Evolutionary conservation across 2,113 vertebrate genomes (phyloP), one percentile per base, ranked within the genome.

Genomic region (Passer domesticus): DNA sequence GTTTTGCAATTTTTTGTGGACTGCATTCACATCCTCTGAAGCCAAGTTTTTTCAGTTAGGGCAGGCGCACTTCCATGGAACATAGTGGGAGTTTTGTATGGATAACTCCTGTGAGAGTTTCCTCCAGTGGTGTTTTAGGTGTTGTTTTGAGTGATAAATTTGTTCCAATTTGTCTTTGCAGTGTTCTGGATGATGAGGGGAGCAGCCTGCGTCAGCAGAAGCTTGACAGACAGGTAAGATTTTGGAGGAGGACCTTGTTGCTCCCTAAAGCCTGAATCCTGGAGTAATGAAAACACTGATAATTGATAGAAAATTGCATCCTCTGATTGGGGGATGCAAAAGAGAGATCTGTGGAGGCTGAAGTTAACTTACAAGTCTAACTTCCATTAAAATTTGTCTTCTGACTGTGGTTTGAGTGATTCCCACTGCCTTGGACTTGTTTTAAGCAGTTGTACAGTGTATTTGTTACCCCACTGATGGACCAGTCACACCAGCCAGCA

Each of bases 111-210:
- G 67, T 58, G 82, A 76, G 53, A 41, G 11, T 80, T 89, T 78
- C 37, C 33, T 94, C 33, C 21, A 10, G 37, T 62, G 75, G 50
- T 79, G 60, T 37, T 78, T 47, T 93, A 60, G 52, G 7, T 84
- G 50, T 31, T 91, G 22, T 49, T 92, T 68, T 62, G 62, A 75
- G 58, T 76, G 66, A 68, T 53, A 66, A 75, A 75, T 88, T 56
- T 94, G 49, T 73, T 87, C 60, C 89, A 92, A 17, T 83, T 95
- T 98, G 77, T 95, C 80, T 97, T 97, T 95, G 52, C 98, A 99
- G 99, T 98, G 99, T 99, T 97, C 98, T 99, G 98, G 99, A 99
- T 96, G 99, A 99, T 97, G 99, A 99, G 89, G 98, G 99, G 92
- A 99, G 98, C 96, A 99, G 98, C 97, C 98, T 99, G 60, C 98